Evolutionary conservation across 2,797 vertebrate genomes (phyloP).

Genomic region (Sus cebifrons): DNA sequence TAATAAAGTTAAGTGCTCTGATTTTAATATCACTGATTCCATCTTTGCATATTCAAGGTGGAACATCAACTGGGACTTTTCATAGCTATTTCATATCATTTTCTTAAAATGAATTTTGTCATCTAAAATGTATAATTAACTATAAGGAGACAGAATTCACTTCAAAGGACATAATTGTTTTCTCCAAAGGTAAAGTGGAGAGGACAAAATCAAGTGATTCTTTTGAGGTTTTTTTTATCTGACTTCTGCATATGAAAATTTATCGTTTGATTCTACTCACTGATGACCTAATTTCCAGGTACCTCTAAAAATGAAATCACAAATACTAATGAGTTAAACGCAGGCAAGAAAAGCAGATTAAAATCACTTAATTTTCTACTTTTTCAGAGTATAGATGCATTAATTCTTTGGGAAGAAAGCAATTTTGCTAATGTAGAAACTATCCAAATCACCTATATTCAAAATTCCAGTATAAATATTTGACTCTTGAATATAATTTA

Average conservation of each 20-base stretch:
- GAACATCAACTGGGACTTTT: constrained; percentile 81
- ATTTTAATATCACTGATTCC: constrained; percentile 52
- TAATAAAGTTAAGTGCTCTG: constrained; percentile 60
- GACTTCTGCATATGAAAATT: constrained; percentile 63
- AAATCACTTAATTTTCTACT: constrained; percentile 34
- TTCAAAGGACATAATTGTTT: constrained; percentile 82
- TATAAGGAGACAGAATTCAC: constrained; percentile 78
- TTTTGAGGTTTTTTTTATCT: constrained; percentile 75
- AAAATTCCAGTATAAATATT: background rate
- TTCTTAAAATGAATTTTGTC: constrained; percentile 79
- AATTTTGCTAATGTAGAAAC: constrained; percentile 45
- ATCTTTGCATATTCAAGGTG: constrained; percentile 68
- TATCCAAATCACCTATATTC: background rate
- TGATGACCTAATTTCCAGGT: constrained; percentile 1
- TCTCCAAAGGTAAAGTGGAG: constrained; percentile 78
- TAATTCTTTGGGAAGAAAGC: background rate
- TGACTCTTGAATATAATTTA: background rate
- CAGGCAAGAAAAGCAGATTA: constrained; percentile 3
- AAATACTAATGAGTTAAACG: constrained; percentile 39
- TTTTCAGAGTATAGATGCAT: constrained; percentile 26
- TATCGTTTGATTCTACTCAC: background rate
- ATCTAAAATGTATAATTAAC: constrained; percentile 30
- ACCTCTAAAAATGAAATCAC: constrained; percentile 47
- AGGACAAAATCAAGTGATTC: constrained; percentile 78
- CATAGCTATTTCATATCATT: constrained; percentile 80